Percentiles rank a stretch among this genome's conserved stretches.
phyloP scores from a whole-genome alignment of 2,888 invertebrate species.

The Scaptomyza cyrtandrae region DNA sequence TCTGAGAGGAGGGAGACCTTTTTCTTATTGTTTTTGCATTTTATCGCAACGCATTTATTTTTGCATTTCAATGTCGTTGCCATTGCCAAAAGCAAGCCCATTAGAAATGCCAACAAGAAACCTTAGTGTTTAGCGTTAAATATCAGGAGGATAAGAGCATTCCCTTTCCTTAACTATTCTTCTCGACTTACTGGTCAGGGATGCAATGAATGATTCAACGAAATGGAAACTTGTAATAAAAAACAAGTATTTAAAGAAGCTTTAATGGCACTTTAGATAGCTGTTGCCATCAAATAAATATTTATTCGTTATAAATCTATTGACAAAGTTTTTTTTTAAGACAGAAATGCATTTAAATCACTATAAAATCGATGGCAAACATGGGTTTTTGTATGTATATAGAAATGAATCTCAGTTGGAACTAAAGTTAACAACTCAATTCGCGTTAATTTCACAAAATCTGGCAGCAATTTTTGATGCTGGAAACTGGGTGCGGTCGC shows the following conservation, averaged over 20 bases:
- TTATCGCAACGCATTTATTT: conserved; percentile 79
- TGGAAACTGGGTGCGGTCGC: conserved; percentile 28
- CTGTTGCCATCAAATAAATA: background rate
- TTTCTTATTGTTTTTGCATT: conserved; percentile 77
- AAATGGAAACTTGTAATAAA: conserved; percentile 7
- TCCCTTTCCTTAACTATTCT: too few species aligned
- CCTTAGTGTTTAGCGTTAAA: background rate
- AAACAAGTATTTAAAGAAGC: conserved; percentile 7
- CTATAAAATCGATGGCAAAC: conserved; percentile 12
- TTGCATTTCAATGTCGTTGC: conserved; percentile 74
- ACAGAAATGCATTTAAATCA: background rate
- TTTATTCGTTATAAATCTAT: background rate
- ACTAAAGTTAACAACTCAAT: conserved; percentile 63
- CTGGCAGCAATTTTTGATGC: conserved; percentile 59
- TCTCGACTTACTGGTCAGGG: background rate
- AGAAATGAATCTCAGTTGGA: conserved; percentile 52
- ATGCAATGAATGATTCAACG: conserved; percentile 6
- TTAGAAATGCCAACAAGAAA: conserved; percentile 24
- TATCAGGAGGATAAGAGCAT: background rate
- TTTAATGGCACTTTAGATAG: background rate
- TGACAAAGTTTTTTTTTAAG: background rate
- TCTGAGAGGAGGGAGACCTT: background rate
- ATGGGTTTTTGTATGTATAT: background rate
- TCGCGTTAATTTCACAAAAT: conserved; percentile 67
- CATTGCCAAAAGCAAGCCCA: conserved; percentile 42